Evolutionary conservation across 2,888 invertebrate genomes (phyloP), one percentile per base, ranked within the genome.

Genomic region (Papilio gigon): DNA sequence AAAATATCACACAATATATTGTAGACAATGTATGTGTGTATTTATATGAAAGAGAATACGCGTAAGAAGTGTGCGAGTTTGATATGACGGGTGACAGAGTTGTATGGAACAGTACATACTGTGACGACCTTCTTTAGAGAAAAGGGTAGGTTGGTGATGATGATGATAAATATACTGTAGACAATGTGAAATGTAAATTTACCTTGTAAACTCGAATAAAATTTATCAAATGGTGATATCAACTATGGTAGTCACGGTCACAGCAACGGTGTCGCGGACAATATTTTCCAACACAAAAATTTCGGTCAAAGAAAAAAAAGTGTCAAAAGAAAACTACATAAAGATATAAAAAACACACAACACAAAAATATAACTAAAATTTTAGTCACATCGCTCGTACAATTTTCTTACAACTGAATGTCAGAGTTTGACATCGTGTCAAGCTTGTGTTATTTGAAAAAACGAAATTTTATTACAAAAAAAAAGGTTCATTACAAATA

Each of bases 331-430:
- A 88, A 88, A 89, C 89, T 90, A 90, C 90, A 91, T 90, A 88
- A 86, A 88, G 81, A 84, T 82, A 85, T 84, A 85, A 87, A n/a
- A 89, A 89, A 92, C 90, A 91, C 89, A 91, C 86, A 89, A 91
- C 90, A 92, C 90, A 90, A 89, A 90, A 88, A 78, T 83, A 73
- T 78, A 84, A 90, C 88, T 84, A 87, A 87, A 90, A 89, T 89
- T 90, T 90, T 81, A 87, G 85, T 92, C 88, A 92, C 91, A 92
- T 91, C 80, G 82, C 90, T 85, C 79, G 81, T 84, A 85, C 87
- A 89, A 88, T 84, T 84, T 76, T 81, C 77, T 79, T 77, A 79
- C 85, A 79, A 86, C 86, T 90, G 68, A 78, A 66, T 67, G 80
- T 79, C 78, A 77, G n/a, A 62, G 35, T 40, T 67, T 69, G 65